Percentiles rank a stretch among this genome's conserved stretches.
These are phyloP conservation scores for Myxocyprinus asiaticus DNA, from an alignment of 2,113 vertebrate genomes.

Conservation along the genomic window DNA sequence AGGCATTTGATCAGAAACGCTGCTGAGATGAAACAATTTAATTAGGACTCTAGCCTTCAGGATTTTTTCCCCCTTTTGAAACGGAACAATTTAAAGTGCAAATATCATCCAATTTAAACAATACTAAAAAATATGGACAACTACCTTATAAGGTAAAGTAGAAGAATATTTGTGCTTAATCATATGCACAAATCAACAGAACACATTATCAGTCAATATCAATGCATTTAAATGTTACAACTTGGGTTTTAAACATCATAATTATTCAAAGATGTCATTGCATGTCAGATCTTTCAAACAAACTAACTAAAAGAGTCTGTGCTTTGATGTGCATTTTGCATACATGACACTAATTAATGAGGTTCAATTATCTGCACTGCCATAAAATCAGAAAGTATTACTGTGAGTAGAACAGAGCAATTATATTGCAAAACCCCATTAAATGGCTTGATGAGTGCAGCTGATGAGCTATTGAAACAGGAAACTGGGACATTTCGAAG, in stretches of 20 bases:
- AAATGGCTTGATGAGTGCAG: no score
- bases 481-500: no score
- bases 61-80: constrained; percentile 36
- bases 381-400: no score
- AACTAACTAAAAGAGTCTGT: not conserved
- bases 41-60: constrained; percentile 61
- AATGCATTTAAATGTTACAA: not conserved
- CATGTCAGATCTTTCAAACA: not conserved
- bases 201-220: constrained; percentile 7
- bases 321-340: not conserved
- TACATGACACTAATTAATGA: not conserved
- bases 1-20: constrained; percentile 32
- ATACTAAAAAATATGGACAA: no score
- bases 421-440: no score
- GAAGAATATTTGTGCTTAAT: no score
- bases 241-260: not conserved
- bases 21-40: constrained; percentile 61
- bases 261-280: not conserved
- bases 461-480: no score
- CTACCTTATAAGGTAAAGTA: no score
- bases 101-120: constrained; percentile 26
- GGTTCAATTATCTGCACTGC: no score
- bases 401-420: no score
- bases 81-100: constrained; percentile 28
- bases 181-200: not conserved